A percentile compares a stretch with the other conserved stretches of the same genome.
Conservation (phyloP, 1,140 invertebrate species). For the Alviniconcha marisindica region DNA sequence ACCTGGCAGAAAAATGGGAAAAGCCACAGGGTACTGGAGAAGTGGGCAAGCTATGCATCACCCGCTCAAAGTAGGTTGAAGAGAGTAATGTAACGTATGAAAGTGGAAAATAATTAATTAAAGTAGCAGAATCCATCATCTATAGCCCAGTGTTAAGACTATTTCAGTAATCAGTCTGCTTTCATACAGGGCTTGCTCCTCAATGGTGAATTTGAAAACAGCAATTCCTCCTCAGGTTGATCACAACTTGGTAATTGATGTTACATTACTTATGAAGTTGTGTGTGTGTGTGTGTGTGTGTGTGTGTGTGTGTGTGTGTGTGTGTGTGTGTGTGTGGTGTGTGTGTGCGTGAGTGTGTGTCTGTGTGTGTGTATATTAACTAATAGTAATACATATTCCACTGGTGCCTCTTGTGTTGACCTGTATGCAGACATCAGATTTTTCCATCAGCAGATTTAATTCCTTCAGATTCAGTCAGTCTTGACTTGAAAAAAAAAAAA, state of each 20-base stretch:
- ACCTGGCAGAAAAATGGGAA: slow-evolving; percentile 93
- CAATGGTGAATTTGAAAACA: neutral
- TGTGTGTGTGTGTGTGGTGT: slow-evolving; percentile 10
- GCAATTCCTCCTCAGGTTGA: neutral
- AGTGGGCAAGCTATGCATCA: slow-evolving; percentile 88
- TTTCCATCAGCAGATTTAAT: neutral
- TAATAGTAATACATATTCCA: too few relatives aligned
- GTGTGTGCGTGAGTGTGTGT: neutral
- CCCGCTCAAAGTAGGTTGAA: slow-evolving; percentile 79
- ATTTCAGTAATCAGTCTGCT: neutral
- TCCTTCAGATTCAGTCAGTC: neutral
- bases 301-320: neutral
- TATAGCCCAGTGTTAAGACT: neutral
- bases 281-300: neutral
- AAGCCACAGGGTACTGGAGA: slow-evolving; percentile 86
- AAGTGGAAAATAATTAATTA: neutral
- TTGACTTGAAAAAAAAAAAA: neutral
- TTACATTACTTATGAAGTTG: too few relatives aligned
- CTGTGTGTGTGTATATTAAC: neutral
- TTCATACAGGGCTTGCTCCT: neutral
- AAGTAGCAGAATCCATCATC: neutral
- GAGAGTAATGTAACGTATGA: neutral
- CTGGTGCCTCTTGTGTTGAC: too few relatives aligned
- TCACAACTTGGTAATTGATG: neutral
- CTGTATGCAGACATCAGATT: neutral